Evolutionary conservation across 2,113 vertebrate species (phyloP), one percentile per base, ranked within the genome.

Genomic region (Lagopus leucura): DNA sequence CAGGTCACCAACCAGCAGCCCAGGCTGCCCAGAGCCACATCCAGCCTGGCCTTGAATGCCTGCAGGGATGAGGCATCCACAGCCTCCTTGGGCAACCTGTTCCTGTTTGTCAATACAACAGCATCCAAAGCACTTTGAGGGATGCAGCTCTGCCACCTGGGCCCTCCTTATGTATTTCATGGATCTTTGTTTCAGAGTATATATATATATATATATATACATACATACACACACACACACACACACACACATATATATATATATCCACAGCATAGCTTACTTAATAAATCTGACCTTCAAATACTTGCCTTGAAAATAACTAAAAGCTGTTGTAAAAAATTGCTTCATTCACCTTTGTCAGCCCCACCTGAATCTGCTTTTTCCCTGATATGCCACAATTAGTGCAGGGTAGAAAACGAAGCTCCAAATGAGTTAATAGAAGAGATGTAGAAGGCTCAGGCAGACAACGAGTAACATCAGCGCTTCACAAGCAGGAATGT

Each of bases 401-500:
- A 80, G 28, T 60, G 9, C 40, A 67, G 32, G 57, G 8, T 7
- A 11, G 48, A 82, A 89, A 73, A 27, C 14, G 13, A 58, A 76
- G 73, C 22, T 42, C 14, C 2, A 63, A 45, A 19, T 0, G 15
- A 84, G 65, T 16, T 64, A 82, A 38, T 16, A 42, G 40, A 42
- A 63, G n/a, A 73, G 34, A 52, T 24, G 34, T 21, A 18, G 67
- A 47, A 70, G 58, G 64, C 7, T 1, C 30, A 54, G 78, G 22
- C 28, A 14, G 57, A 27, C 8, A 79, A 82, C 8, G 36, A 57
- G 5, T 5, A 20, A 48, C 2, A 0, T 18, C 2, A 24, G 13
- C 10, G 60, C 65, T 89, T 82, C 0, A 0, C 81, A 93, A 71
- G 94, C 92, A 94, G 82, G 86, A 94, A 93, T 64, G 22, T 94